phyloP scores from a whole-genome alignment of 2,888 invertebrate species.

The Drosophila rellima region DNA sequence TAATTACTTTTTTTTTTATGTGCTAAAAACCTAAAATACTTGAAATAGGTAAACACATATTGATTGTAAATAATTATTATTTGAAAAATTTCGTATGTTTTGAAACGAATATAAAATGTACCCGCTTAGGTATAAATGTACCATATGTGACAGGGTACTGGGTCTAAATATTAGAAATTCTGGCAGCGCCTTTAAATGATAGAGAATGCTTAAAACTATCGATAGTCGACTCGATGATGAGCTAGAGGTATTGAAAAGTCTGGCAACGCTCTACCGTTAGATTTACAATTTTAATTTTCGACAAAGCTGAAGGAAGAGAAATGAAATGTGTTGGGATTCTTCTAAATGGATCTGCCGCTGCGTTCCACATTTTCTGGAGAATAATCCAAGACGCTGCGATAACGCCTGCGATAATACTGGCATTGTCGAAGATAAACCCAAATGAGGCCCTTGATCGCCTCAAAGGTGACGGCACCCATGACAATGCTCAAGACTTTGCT shows the following conservation, averaged over 20 bases:
- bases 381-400: slow-evolving; percentile 48
- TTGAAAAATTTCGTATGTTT: too few relatives aligned
- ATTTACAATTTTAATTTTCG: slow-evolving; percentile 19
- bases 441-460: slow-evolving; percentile 55
- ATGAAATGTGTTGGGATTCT: too few relatives aligned
- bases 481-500: slow-evolving; percentile 35
- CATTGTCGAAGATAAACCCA: slow-evolving; percentile 54
- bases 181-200: not conserved
- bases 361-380: slow-evolving; percentile 19
- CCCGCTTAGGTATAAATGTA: too few relatives aligned
- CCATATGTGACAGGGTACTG: too few relatives aligned
- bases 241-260: not conserved
- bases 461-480: slow-evolving; percentile 64
- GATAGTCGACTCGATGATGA: not conserved
- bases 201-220: not conserved
- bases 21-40: too few relatives aligned
- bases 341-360: slow-evolving; percentile 6
- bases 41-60: too few relatives aligned
- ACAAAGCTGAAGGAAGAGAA: not conserved
- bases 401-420: slow-evolving; percentile 37
- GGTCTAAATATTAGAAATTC: not conserved
- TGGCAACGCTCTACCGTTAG: not conserved
- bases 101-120: too few relatives aligned
- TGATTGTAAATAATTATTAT: too few relatives aligned
- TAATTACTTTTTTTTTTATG: too few relatives aligned